Base-by-base conservation (phyloP, 2,888 invertebrate species). In the Sericinus montela region DNA sequence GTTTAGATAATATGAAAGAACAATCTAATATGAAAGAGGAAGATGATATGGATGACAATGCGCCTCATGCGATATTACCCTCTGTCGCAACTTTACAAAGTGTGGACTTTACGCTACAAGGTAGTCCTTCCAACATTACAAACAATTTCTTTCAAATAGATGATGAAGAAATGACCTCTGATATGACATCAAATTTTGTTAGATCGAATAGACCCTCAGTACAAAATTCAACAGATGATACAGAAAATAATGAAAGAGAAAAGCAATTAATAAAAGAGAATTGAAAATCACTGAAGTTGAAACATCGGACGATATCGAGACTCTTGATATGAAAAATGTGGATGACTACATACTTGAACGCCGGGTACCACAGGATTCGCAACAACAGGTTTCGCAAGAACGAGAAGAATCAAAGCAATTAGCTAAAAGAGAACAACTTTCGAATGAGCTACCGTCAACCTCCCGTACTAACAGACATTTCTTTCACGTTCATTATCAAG, bases 401-500 rank as follows among this genome's bases (percentile, higher is more conserved):
- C 39, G 37, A 19, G 8, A 38, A 41, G 10, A 25, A 25, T 25
- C 3, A 13, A 13, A 7, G 10, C 10, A 1, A 14, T 19, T 13
- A 19, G 1, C 28, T 10, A 29, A 44, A n/a, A 10, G 11, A 14
- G 13, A 45, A 11, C 0, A 80, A 75, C 1, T 82, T 85, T 23
- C 62, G 6, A 42, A 50, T 19, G 48, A 41, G 10, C 43, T 40
- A 0, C 51, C 54, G 6, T 53, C 56, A 2, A 54, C 53, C n/a
- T 15, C 58, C 0, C 58, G 45, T 23, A 7, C 48, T 23, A 57
- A 46, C 16, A 54, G 52, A 39, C 58, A 54, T 7, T 39, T 41
- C 1, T 43, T 56, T 7, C 58, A 36, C 39, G 54, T 82, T 7
- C 71, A 82, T 0, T 84, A 84, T 47, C 56, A 85, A n/a, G 79